Evolutionary conservation across 2,888 invertebrate species (phyloP).

Genomic region (Mycalesis mineus): DNA sequence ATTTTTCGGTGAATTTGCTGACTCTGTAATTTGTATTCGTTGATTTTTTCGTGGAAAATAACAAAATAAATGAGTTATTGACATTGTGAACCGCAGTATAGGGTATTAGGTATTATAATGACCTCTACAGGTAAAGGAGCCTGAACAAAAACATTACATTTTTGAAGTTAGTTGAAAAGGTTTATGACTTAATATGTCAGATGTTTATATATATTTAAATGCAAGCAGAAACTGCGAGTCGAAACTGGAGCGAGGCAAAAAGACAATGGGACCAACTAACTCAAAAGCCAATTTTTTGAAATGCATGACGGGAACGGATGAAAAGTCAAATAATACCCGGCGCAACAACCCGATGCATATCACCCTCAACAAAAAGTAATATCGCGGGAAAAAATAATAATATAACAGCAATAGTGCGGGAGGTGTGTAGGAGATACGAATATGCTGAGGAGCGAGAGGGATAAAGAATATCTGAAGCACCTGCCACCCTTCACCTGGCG

Average conservation of each 20-base stretch:
- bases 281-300: constrained; percentile 56
- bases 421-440: constrained; percentile 35
- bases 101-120: no score
- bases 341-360: constrained; percentile 58
- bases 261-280: constrained; percentile 49
- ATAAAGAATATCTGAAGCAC: constrained; percentile 58
- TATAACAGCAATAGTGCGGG: constrained; percentile 39
- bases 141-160: no score
- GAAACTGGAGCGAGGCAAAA: constrained; percentile 52
- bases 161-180: neutral
- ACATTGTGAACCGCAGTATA: no score
- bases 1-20: no score
- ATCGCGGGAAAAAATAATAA: constrained; percentile 54
- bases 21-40: no score
- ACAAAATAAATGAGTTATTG: no score
- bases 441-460: constrained; percentile 48
- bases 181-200: neutral
- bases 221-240: constrained; percentile 34
- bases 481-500: constrained; percentile 69
- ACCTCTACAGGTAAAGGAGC: no score
- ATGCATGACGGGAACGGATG: constrained; percentile 51
- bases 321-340: constrained; percentile 54
- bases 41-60: no score
- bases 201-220: neutral
- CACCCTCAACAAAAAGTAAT: constrained; percentile 54